Evolutionary conservation across 1,140 invertebrate species (phyloP).

Genomic region (Eufriesea mexicana): DNA sequence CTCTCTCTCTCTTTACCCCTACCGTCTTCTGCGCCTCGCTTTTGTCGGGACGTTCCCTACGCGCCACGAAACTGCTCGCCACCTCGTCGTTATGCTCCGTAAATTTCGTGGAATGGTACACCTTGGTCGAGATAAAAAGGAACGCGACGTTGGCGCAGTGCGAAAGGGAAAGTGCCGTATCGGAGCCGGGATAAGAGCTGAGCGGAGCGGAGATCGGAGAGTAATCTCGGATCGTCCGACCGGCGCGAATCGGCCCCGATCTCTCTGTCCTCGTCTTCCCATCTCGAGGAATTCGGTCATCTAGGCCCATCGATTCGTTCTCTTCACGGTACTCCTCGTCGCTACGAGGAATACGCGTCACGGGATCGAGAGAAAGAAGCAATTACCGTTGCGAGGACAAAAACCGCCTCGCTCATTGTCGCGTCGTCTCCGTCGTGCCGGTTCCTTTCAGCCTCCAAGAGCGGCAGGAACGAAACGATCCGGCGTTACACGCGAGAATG

Average conservation of each 20-base stretch:
- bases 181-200: neutral
- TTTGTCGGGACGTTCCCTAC: slow-evolving; percentile 44
- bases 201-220: neutral
- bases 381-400: slow-evolving; percentile 24
- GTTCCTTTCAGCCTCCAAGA: neutral
- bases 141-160: neutral
- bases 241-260: too few relatives aligned
- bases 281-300: neutral
- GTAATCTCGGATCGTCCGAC: too few relatives aligned
- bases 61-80: slow-evolving; percentile 48
- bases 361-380: neutral
- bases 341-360: too few relatives aligned
- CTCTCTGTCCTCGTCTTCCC: too few relatives aligned
- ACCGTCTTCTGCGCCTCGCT: slow-evolving; percentile 12
- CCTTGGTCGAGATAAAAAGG: slow-evolving; percentile 30
- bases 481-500: neutral
- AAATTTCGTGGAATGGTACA: slow-evolving; percentile 62
- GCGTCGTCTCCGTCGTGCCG: neutral
- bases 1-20: neutral
- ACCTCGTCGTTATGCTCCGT: slow-evolving; percentile 56
- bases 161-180: slow-evolving; percentile 32
- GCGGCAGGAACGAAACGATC: neutral
- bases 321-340: neutral
- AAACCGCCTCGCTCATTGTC: slow-evolving; percentile 20
- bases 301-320: neutral